Evolutionary conservation across 2,888 invertebrate genomes (phyloP), one percentile per base, ranked within the genome.

Genomic region (Chrysotoxum bicinctum): DNA sequence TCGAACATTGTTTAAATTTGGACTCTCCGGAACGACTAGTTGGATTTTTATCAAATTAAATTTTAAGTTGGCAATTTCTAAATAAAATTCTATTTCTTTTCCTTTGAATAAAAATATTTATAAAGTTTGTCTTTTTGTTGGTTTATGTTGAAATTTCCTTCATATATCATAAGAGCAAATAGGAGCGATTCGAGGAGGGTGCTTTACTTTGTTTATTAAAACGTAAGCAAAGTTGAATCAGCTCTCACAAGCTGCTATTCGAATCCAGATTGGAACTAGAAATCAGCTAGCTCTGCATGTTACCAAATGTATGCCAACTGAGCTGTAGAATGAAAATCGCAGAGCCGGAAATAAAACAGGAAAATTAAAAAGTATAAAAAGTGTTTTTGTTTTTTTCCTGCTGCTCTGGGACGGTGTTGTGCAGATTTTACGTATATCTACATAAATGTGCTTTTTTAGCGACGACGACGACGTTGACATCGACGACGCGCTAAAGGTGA

Each of bases 291-390:
- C 73, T 80, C 35, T 45, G 12, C 14, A 81, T 81, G 77, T 74
- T 74, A 52, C 32, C 70, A 56, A 82, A 82, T 86, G 74, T 82
- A 74, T 82, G 86, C 77, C 86, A 86, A 86, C 81, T 82, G 77
- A 86, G 86, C 82, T 86, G 81, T 81, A 64, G 82, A 78, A 86
- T 86, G 82, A 66, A 86, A 86, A 70, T 78, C 82, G 77, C 35
- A 78, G 64, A 78, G 74, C 74, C 86, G 86, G 86, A 86, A 86
- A 82, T 86, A 82, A 86, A 78, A 86, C 86, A 86, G 86, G 86
- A 86, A 86, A 86, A 82, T 86, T 86, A 86, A 86, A 62, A 86
- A 86, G 82, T 82, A 78, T 66, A 78, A 78, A 85, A 85, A 80
- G 62, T 80, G 68, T 35, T 32, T 21, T 56, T 35, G 1, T 54